phyloP scores from a whole-genome alignment of 1,140 invertebrate genomes.

The Leptinotarsa texana region DNA sequence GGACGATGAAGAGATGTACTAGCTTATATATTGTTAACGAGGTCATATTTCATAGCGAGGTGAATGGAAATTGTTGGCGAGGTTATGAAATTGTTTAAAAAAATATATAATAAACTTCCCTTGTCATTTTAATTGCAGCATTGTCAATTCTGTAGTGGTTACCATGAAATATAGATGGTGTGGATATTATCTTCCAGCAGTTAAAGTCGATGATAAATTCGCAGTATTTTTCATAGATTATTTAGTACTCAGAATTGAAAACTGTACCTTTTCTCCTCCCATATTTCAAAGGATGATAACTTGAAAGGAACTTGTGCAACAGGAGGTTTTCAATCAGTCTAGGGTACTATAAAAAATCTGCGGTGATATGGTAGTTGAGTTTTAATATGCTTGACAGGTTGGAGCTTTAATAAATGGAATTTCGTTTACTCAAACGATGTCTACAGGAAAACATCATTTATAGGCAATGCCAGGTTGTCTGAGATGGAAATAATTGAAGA shows the following conservation, averaged over 20 bases:
- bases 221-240: neutral
- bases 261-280: neutral
- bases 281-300: too few species aligned
- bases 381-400: too few species aligned
- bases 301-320: too few species aligned
- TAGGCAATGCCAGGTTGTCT: too few species aligned
- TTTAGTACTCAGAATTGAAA: neutral
- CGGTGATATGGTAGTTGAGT: too few species aligned
- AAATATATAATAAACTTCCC: neutral
- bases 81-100: constrained; percentile 2
- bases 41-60: neutral
- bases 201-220: neutral
- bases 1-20: neutral
- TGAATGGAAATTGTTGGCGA: neutral
- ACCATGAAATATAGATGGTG: neutral
- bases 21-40: neutral
- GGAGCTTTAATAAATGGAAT: too few species aligned
- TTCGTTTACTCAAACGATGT: too few species aligned
- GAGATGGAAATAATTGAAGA: too few species aligned
- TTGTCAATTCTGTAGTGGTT: neutral
- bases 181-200: neutral
- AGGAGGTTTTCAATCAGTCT: too few species aligned
- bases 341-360: too few species aligned
- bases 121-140: constrained; percentile 5
- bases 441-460: too few species aligned